These are phyloP conservation scores for Myrmecobius fasciatus DNA, from an alignment of 2,113 vertebrate species.

Conservation along the genomic window DNA sequence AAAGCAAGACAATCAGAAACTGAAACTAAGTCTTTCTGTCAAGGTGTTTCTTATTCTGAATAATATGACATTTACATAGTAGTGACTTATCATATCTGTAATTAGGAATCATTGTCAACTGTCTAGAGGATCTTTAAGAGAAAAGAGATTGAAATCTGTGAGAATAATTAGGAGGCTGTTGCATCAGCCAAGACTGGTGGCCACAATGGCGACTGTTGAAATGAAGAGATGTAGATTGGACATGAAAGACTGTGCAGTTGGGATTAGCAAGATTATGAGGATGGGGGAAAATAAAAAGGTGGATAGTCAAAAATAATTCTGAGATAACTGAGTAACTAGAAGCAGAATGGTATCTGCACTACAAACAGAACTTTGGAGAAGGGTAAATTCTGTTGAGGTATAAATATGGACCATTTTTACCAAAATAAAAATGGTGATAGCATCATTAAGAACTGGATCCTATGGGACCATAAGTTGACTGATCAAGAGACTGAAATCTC, in stretches of 20 bases:
- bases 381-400: not conserved
- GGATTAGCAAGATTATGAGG: not conserved
- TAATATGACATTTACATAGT: not conserved
- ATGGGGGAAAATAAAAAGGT: not conserved
- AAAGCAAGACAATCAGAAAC: not conserved
- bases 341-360: not conserved
- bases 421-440: too few species aligned
- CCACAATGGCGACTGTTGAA: not conserved
- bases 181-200: too few species aligned
- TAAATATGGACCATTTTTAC: not conserved
- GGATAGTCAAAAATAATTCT: not conserved
- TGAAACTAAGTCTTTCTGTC: not conserved
- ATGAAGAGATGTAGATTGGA: not conserved
- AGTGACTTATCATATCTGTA: not conserved
- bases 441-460: not conserved
- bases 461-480: not conserved
- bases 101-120: not conserved
- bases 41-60: not conserved
- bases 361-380: not conserved
- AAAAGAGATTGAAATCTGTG: not conserved
- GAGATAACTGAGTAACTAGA: not conserved
- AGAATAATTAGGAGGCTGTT: not conserved
- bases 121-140: not conserved
- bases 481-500: not conserved
- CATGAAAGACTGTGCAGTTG: not conserved